Evolutionary conservation across 2,888 invertebrate species (phyloP).

Genomic region (Stegophylla sp.): DNA sequence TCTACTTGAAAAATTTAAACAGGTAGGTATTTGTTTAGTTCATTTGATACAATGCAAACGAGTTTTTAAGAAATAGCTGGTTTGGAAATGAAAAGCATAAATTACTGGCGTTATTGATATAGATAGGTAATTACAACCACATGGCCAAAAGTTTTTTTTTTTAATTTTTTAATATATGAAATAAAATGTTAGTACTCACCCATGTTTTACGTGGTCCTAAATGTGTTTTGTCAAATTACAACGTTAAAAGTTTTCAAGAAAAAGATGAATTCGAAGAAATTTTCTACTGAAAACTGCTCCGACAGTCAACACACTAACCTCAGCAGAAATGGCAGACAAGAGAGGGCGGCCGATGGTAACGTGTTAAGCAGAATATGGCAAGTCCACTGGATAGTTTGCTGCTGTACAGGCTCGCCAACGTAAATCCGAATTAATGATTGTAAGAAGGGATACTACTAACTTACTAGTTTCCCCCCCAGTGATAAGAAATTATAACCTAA

Average conservation of each 20-base stretch:
- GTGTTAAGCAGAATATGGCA: not conserved
- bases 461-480: too few relatives aligned
- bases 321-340: not conserved
- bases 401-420: not conserved
- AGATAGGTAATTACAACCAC: not conserved
- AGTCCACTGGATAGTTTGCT: not conserved
- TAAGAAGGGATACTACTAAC: too few relatives aligned
- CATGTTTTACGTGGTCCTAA: not conserved
- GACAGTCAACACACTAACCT: not conserved
- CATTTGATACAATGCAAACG: too few relatives aligned
- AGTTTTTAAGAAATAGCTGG: too few relatives aligned
- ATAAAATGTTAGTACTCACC: constrained; percentile 1
- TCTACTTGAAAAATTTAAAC: too few relatives aligned
- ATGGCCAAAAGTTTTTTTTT: constrained; percentile 12
- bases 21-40: too few relatives aligned
- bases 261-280: not conserved
- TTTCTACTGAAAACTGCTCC: not conserved
- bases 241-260: not conserved
- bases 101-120: too few relatives aligned
- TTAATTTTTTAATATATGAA: too few relatives aligned
- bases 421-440: too few relatives aligned
- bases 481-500: too few relatives aligned
- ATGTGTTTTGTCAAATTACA: not conserved
- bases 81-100: too few relatives aligned
- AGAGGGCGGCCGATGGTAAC: not conserved